Base-by-base conservation (phyloP, 2,797 vertebrate genomes). In the Amniataba percoides region DNA sequence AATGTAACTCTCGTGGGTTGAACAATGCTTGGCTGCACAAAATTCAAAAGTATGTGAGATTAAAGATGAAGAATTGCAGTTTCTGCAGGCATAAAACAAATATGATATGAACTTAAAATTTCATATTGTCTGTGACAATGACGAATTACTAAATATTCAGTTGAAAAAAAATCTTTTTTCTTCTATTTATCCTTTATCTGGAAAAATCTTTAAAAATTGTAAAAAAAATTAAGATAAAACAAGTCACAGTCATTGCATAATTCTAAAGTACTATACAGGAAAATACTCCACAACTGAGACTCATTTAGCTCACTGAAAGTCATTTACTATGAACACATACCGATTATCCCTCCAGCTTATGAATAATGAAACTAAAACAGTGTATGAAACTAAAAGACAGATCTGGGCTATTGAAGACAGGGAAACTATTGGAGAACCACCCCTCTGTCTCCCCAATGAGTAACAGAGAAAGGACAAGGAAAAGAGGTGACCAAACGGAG, bases 311-410 rank as follows among this genome's bases (percentile, higher is more conserved):
- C 27, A 31, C 27, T 31, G 27, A 31, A 5, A 31, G 11, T 13
- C 8, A 56, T 76, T 81, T 58, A 80, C 27, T 23, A 71, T 77
- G 27, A 78, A 73, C 34, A 77, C 65, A 43, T 40, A 23, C 3
- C 23, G 40, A 57, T 69, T 46, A 63, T 71, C 39, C 57, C 13
- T 74, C 19, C 4, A 12, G 23, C 4, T 55, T 48, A 18, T 60
- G 27, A 78, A 71, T 82, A 66, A 84, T 83, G 84, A 92, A 86
- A 89, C 74, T 68, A 78, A 81, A 78, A 71, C 53, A 74, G 13
- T 34, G 14, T 74, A 71, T 85, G 86, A 92, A 91, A 91, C 81
- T 83, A 88, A 89, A 92, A 91, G 72, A 82, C 78, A 77, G 81
- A 89, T 85, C 63, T 82, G 55, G 48, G 55, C 12, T 43, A 43